Conservation (phyloP, 2,888 invertebrate species). For the Cryptocheilus praepositus region DNA sequence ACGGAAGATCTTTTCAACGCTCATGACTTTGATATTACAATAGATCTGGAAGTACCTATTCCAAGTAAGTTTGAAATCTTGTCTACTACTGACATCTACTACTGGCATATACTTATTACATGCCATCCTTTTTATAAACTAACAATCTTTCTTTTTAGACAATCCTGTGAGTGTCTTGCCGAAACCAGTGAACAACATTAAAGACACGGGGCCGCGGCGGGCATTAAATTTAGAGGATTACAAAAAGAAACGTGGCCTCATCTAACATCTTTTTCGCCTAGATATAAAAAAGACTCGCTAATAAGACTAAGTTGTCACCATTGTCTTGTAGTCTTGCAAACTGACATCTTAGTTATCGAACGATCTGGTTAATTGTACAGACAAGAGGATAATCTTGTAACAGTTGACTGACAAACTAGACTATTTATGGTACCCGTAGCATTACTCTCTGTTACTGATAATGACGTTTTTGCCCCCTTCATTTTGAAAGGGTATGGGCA, state of each 20-base stretch:
- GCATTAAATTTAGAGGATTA: conserved; percentile 94
- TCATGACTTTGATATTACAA: conserved; percentile 97
- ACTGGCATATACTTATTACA: no score
- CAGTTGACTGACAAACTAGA: conserved; percentile 45
- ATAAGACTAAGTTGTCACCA: conserved; percentile 31
- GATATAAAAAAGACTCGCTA: conserved; percentile 11
- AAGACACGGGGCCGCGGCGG: conserved; percentile 88
- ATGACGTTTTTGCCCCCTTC: conserved; percentile 18
- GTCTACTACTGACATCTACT: not conserved
- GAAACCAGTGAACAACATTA: conserved; percentile 83
- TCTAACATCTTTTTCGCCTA: conserved; percentile 76
- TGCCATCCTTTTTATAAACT: not conserved
- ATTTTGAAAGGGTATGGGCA: conserved; percentile 33
- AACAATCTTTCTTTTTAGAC: conserved; percentile 73
- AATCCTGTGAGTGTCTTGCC: conserved; percentile 84
- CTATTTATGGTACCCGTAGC: conserved; percentile 46
- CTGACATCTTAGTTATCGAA: conserved; percentile 24
- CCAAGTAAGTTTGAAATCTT: conserved; percentile 79
- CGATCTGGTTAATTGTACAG: conserved; percentile 37
- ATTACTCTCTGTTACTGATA: conserved; percentile 4
- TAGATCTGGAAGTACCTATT: conserved; percentile 90
- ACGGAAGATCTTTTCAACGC: conserved; percentile 79
- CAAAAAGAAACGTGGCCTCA: conserved; percentile 93
- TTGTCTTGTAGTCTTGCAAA: conserved; percentile 23
- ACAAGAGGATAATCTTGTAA: conserved; percentile 34